phyloP scores from a whole-genome alignment of 2,888 invertebrate species.

The Andrena haemorrhoa region DNA sequence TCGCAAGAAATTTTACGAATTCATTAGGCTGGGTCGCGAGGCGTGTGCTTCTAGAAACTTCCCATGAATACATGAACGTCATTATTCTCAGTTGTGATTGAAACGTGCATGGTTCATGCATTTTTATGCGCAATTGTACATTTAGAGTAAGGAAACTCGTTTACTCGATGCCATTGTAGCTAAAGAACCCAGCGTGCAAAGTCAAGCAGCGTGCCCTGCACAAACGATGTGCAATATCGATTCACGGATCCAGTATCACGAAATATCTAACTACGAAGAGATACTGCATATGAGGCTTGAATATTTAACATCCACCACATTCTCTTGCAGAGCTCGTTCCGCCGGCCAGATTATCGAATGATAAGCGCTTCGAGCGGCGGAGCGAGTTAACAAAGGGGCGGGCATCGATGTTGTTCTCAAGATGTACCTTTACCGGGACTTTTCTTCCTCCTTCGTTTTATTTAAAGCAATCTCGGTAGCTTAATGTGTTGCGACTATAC shows the following conservation, averaged over 20 bases:
- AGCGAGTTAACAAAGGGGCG: conserved; percentile 8
- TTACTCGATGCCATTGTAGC: conserved; percentile 11
- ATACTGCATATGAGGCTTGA: conserved; percentile 79
- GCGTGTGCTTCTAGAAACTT: too few species aligned
- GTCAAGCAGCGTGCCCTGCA: background rate
- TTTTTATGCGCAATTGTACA: background rate
- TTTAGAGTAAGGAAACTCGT: conserved; percentile 12
- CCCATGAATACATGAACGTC: background rate
- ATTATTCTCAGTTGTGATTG: background rate
- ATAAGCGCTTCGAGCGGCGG: conserved; percentile 28
- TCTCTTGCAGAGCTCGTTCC: conserved; percentile 15
- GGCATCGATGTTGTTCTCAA: conserved; percentile 15
- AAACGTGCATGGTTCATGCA: background rate
- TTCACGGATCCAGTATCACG: conserved; percentile 33
- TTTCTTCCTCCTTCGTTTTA: background rate
- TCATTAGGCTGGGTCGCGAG: too few species aligned
- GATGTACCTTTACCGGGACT: background rate
- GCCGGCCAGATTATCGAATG: conserved; percentile 38
- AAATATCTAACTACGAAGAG: conserved; percentile 62
- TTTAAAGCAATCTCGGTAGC: background rate
- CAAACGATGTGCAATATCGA: conserved; percentile 40
- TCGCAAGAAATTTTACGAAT: too few species aligned
- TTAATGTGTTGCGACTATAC: background rate
- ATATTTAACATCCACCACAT: conserved; percentile 73
- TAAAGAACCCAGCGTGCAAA: conserved; percentile 3